A percentile compares a stretch with the other conserved stretches of the same genome.
Conservation (phyloP, 1,140 invertebrate genomes). For the Heliconius melpomene region DNA sequence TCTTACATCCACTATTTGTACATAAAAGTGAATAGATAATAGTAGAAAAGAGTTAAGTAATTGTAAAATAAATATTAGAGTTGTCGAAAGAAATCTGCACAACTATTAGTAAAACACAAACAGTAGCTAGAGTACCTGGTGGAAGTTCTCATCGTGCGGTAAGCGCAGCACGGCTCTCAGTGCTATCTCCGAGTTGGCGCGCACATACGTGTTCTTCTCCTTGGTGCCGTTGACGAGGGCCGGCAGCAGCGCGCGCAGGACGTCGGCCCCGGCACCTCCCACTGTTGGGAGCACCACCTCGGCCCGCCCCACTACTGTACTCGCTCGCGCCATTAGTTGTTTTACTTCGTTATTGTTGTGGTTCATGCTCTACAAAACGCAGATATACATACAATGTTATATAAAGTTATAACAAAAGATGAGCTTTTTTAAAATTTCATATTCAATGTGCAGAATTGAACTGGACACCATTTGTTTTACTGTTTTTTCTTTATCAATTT, state of each 20-base stretch:
- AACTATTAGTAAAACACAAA: background rate
- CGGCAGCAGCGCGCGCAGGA: slow-evolving; percentile 90
- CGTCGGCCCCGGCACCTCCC: slow-evolving; percentile 85
- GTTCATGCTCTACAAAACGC: slow-evolving; percentile 90
- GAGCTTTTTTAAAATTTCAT: too few species aligned
- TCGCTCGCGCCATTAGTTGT: slow-evolving; percentile 95
- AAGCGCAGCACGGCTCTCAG: slow-evolving; percentile 92
- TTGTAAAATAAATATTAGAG: too few species aligned
- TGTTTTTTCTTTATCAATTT: too few species aligned
- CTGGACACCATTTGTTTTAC: too few species aligned
- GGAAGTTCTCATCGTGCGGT: slow-evolving; percentile 87
- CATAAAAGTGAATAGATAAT: too few species aligned
- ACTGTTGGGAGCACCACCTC: slow-evolving; percentile 84
- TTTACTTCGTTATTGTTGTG: slow-evolving; percentile 97
- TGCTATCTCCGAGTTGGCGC: slow-evolving; percentile 95
- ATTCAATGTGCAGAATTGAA: too few species aligned
- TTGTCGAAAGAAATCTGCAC: too few species aligned
- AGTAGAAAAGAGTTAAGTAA: too few species aligned
- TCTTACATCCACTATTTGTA: too few species aligned
- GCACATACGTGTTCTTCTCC: slow-evolving; percentile 97
- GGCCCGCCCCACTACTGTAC: slow-evolving; percentile 92
- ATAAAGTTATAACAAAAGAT: background rate
- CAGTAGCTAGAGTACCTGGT: slow-evolving; percentile 82
- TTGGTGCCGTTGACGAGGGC: slow-evolving; percentile 98
- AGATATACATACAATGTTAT: background rate